Conservation (phyloP, 2,113 vertebrate species). For the Falcunculus frontatus region DNA sequence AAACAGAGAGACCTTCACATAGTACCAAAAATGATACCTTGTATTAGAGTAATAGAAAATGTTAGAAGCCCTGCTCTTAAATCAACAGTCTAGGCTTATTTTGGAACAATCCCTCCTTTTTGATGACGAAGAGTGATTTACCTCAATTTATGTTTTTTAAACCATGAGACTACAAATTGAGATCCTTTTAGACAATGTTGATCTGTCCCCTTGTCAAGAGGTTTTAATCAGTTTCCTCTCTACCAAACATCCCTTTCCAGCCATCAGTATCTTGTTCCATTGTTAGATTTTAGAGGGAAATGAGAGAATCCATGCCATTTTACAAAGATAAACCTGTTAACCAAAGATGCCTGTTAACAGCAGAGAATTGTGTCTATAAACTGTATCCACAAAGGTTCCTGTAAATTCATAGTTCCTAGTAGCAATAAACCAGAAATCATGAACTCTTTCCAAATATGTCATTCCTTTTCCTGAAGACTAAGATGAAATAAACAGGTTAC, state of each 20-base stretch:
- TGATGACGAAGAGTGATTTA: constrained; percentile 35
- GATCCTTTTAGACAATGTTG: not conserved
- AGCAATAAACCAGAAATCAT: not conserved
- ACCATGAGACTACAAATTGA: not conserved
- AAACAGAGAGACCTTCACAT: constrained; percentile 34
- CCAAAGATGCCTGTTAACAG: not conserved
- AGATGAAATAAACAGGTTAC: not conserved
- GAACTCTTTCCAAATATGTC: not conserved
- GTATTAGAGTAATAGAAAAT: constrained; percentile 43
- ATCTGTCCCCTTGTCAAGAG: not conserved
- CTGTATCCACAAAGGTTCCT: not conserved
- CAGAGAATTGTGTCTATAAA: not conserved
- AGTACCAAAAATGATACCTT: constrained; percentile 31
- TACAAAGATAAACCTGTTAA: not conserved
- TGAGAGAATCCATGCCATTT: not conserved
- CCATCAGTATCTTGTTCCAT: not conserved
- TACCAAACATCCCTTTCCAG: not conserved
- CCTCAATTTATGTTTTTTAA: constrained; percentile 9
- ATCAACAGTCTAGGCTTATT: constrained; percentile 53
- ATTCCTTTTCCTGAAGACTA: not conserved
- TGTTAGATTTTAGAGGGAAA: not conserved
- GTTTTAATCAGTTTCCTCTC: not conserved
- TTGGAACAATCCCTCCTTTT: constrained; percentile 50
- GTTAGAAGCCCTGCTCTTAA: constrained; percentile 37
- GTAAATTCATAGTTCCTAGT: not conserved